Conservation (phyloP, 1,140 invertebrate species). For the Drosophila prosaltans region DNA sequence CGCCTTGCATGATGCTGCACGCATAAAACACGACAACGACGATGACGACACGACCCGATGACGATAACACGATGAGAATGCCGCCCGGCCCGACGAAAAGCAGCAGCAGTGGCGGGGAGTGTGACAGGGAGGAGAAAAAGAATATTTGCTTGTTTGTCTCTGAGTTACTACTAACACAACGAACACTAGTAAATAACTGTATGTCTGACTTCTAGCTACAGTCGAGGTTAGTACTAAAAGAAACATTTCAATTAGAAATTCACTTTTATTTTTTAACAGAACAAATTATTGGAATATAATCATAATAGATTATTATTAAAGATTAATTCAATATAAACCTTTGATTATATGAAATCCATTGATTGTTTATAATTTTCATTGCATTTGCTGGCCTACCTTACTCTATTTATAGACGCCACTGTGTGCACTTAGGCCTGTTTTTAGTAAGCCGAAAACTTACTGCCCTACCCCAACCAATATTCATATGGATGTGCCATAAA, state of each 20-base stretch:
- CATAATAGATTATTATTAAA: no score
- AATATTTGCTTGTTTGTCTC: constrained; percentile 4
- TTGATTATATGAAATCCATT: no score
- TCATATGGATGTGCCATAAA: constrained; percentile 2
- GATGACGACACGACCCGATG: no score
- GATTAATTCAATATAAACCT: no score
- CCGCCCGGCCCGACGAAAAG: constrained; percentile 15
- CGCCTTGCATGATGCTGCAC: constrained; percentile 28
- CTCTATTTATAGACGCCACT: background rate
- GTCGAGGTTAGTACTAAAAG: background rate
- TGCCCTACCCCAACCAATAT: constrained; percentile 5
- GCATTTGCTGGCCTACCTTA: no score
- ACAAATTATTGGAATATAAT: no score
- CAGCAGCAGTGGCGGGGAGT: background rate
- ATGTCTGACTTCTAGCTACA: background rate
- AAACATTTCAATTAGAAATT: background rate
- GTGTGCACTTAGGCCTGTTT: background rate
- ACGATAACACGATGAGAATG: constrained; percentile 4
- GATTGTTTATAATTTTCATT: no score
- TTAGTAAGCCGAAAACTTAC: constrained; percentile 18
- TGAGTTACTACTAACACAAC: background rate
- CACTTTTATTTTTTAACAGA: no score
- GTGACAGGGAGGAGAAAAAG: background rate
- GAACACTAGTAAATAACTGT: constrained; percentile 5
- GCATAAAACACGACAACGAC: constrained; percentile 3